Base-by-base conservation (phyloP, 2,113 vertebrate genomes). In the Nibea coibor region DNA sequence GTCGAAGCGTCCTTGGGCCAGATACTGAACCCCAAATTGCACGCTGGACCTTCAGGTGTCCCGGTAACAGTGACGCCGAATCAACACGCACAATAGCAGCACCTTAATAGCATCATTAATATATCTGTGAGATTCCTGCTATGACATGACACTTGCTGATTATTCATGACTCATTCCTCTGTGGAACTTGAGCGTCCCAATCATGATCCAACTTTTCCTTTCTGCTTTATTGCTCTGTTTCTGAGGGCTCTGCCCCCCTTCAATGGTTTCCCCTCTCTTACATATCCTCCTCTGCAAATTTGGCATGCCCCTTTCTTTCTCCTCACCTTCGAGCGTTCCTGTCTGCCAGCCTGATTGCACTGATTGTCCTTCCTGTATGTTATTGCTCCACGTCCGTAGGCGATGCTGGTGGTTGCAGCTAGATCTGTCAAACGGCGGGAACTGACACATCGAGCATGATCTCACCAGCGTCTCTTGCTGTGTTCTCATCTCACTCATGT, bases 371-470 rank as follows among this genome's bases (percentile, higher is more conserved):
- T 57, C 59, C 26, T 53, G 45, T 54, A 15, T 4, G 19, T 47
- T 47, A 50, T 39, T 45, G n/a, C 22, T 24, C 9, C 42, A 22
- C 20, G 47, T 43, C 64, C 35, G 61, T 12, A 0, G 48, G 72
- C 35, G 45, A 59, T n/a, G 58, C 39, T 14, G 17, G 54, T 39
- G 71, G 31, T 22, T 66, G 28, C 39, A 50, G 63, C 75, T 69
- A 31, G 80, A 86, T 72, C 51, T 39, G 11, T 83, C 68, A 75
- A 87, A 83, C 51, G 8, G 81, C 47, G 11, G 81, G 72, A 43
- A 9, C 63, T 20, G 39, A 50, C 22, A 78, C 12, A 8, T 58
- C 17, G n/a, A 56, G 51, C 26, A 28, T 16, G 2, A 43, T 74
- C 76, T 68, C 54, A 58, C 56, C 56, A 48, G 50, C 42, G 71